A percentile compares a stretch with the other conserved stretches of the same genome.
phyloP scores from a whole-genome alignment of 2,888 invertebrate species.

The Leptinotarsa rubiginosa region DNA sequence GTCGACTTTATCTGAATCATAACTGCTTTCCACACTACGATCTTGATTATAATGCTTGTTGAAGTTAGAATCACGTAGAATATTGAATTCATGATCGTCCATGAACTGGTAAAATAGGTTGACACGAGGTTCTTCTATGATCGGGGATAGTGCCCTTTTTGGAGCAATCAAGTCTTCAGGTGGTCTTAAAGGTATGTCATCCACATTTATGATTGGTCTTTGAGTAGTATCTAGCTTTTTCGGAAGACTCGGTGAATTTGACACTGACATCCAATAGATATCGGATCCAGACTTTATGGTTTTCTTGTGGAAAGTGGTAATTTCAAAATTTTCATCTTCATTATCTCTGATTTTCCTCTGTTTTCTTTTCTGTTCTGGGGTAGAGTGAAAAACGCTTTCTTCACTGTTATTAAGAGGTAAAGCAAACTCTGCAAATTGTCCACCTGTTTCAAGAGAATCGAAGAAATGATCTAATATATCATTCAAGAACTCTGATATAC shows the following conservation, averaged over 20 bases:
- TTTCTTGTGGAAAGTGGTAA: constrained; percentile 57
- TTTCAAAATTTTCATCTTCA: constrained; percentile 31
- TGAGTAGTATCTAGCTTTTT: constrained; percentile 20
- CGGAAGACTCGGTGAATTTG: constrained; percentile 47
- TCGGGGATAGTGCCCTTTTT: constrained; percentile 53
- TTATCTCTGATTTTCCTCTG: not conserved
- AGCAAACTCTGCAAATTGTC: constrained; percentile 44
- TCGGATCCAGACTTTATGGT: constrained; percentile 55
- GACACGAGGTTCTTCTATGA: constrained; percentile 58
- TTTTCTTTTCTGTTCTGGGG: constrained; percentile 42
- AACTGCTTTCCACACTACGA: constrained; percentile 4
- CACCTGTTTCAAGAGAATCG: constrained; percentile 36
- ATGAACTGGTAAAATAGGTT: constrained; percentile 48
- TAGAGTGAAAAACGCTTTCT: constrained; percentile 46
- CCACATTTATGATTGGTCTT: constrained; percentile 54
- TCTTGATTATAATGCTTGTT: constrained; percentile 6
- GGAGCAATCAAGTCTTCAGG: constrained; percentile 52
- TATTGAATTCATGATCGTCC: constrained; percentile 30
- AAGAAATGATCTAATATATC: constrained; percentile 62
- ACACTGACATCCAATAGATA: constrained; percentile 61
- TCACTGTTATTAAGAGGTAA: constrained; percentile 36
- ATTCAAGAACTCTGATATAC: constrained; percentile 60
- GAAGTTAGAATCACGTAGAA: constrained; percentile 24
- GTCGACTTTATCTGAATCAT: constrained; percentile 2
- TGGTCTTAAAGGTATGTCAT: constrained; percentile 61